Percentiles rank a stretch among this genome's conserved stretches.
These are phyloP conservation scores for Brachylomia viminalis DNA, from an alignment of 2,888 invertebrate species.

Conservation along the genomic window DNA sequence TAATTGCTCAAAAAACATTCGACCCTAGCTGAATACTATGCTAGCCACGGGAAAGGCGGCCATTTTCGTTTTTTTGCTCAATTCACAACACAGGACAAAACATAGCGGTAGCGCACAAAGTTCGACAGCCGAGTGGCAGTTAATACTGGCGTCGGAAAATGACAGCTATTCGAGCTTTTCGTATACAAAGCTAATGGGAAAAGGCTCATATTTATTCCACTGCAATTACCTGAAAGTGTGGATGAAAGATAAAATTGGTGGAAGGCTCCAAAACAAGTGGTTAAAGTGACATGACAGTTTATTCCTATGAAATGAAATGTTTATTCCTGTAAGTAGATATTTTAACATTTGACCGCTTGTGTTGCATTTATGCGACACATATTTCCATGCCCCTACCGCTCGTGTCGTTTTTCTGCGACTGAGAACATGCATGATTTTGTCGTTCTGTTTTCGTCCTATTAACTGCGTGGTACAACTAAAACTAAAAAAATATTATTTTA, in stretches of 20 bases:
- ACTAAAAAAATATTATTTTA: too few species aligned
- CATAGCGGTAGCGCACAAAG: slow-evolving; percentile 35
- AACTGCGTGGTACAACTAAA: too few species aligned
- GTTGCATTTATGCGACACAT: too few species aligned
- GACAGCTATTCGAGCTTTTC: slow-evolving; percentile 30
- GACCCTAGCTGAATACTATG: background rate
- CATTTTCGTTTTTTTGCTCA: slow-evolving; percentile 29
- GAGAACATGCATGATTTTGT: too few species aligned
- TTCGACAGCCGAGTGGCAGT: slow-evolving; percentile 39
- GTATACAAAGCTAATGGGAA: slow-evolving; percentile 34
- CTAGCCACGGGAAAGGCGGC: slow-evolving; percentile 14
- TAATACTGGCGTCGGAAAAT: slow-evolving; percentile 35
- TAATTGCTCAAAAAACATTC: slow-evolving; percentile 36
- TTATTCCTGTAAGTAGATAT: too few species aligned
- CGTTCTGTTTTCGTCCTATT: too few species aligned
- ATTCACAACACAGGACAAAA: slow-evolving; percentile 51
- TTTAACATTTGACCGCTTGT: too few species aligned
- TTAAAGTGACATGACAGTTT: background rate
- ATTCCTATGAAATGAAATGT: background rate
- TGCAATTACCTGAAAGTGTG: slow-evolving; percentile 10
- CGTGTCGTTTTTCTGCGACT: too few species aligned
- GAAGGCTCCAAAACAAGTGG: too few species aligned
- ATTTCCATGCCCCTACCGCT: too few species aligned
- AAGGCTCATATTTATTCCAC: slow-evolving; percentile 18
- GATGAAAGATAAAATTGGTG: background rate